A percentile compares a stretch with the other conserved stretches of the same genome.
These are phyloP conservation scores for Phymanthus crucifer DNA, from an alignment of 92 coral and sea anemone species.

Conservation along the genomic window DNA sequence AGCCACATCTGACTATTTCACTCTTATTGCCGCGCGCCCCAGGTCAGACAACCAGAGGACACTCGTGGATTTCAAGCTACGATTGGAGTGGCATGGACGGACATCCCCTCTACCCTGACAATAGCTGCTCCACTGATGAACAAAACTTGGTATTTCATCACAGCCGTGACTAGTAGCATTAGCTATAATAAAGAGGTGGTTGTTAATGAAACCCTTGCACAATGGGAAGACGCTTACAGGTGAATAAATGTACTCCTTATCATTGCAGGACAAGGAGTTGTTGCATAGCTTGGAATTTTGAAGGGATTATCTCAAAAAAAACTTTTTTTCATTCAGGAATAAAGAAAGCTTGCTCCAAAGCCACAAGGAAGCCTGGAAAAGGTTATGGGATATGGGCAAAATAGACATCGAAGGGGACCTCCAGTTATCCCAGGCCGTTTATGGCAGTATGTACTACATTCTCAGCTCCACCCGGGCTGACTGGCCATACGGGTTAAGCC, in stretches of 20 bases:
- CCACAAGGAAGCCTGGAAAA: constrained; percentile 79
- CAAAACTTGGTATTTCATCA: constrained; percentile 71
- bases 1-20: not conserved
- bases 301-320: too few relatives aligned
- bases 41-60: constrained; percentile 76
- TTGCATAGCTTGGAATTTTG: too few relatives aligned
- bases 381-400: constrained; percentile 67
- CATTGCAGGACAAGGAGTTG: too few relatives aligned
- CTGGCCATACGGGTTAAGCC: constrained; percentile 87
- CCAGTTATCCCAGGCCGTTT: constrained; percentile 72
- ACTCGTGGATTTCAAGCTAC: constrained; percentile 57
- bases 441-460: constrained; percentile 80
- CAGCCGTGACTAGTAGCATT: constrained; percentile 67
- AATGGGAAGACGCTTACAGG: constrained; percentile 70
- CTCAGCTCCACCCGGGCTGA: constrained; percentile 83
- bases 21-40: not conserved
- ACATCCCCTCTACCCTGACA: constrained; percentile 47
- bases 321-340: constrained; percentile 21
- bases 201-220: constrained; percentile 56
- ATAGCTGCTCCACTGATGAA: constrained; percentile 34
- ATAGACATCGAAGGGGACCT: constrained; percentile 78
- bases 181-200: constrained; percentile 63
- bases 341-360: constrained; percentile 52
- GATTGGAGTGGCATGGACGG: constrained; percentile 63
- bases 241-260: not conserved